Evolutionary conservation across 2,113 vertebrate species (phyloP).

Genomic region (Sylvilagus bachmani): DNA sequence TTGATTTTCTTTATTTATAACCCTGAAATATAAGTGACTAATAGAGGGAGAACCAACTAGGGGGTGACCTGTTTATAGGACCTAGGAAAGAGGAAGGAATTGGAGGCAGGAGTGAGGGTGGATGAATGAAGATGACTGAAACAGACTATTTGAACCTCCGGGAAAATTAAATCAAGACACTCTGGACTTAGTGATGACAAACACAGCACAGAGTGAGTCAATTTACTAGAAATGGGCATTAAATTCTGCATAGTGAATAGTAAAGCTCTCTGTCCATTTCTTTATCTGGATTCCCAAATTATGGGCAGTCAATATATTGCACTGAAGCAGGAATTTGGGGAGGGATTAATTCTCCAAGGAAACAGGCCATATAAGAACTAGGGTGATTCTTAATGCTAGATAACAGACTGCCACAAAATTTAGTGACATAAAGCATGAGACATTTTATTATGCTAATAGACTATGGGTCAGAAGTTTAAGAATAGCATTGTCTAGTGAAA

Average conservation of each 20-base stretch:
- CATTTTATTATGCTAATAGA: not conserved
- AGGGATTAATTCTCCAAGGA: not conserved
- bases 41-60: accelerated
- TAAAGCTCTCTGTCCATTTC: not conserved
- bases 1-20: too few species aligned
- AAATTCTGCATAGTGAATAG: not conserved
- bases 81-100: not conserved
- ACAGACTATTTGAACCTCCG: not conserved
- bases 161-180: conserved; percentile 10
- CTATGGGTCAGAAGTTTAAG: not conserved
- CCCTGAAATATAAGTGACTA: not conserved
- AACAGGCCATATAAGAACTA: not conserved
- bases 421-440: not conserved
- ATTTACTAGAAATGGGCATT: not conserved
- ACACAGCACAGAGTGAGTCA: not conserved
- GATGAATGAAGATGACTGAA: not conserved
- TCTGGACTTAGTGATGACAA: not conserved
- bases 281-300: not conserved
- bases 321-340: not conserved
- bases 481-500: not conserved
- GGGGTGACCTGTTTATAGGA: not conserved
- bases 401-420: not conserved
- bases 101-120: not conserved
- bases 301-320: not conserved
- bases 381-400: not conserved